Evolutionary conservation across 2,113 vertebrate species (phyloP).

Genomic region (Suricata suricatta): DNA sequence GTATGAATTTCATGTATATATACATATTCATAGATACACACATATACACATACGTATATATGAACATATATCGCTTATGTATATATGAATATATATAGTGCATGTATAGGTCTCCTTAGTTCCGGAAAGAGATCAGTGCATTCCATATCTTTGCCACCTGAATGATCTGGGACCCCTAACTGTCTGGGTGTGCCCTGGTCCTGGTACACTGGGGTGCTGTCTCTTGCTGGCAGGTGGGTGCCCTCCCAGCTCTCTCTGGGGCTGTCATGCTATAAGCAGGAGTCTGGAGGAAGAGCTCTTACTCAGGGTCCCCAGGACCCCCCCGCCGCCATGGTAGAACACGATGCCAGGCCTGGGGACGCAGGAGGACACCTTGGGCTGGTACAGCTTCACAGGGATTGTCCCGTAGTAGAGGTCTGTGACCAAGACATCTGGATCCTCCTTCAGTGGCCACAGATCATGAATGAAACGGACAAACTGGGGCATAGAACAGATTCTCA

Average conservation of each 20-base stretch:
- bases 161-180: not conserved
- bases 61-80: not conserved
- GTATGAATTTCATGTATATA: not conserved
- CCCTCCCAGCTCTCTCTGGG: no score
- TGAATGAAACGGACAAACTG: slow-evolving; percentile 83
- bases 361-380: slow-evolving; percentile 79
- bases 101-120: not conserved
- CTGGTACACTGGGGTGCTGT: no score
- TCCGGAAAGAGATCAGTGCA: not conserved
- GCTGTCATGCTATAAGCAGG: fast-evolving
- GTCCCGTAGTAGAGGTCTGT: slow-evolving; percentile 84
- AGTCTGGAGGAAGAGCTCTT: slow-evolving; percentile 57
- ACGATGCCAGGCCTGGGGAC: slow-evolving; percentile 85
- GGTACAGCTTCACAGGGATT: slow-evolving; percentile 89
- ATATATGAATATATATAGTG: not conserved
- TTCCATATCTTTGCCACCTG: not conserved
- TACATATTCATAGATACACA: not conserved
- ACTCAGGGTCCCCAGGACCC: slow-evolving; percentile 88
- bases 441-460: slow-evolving; percentile 36
- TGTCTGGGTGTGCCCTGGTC: no score
- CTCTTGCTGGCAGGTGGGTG: not conserved
- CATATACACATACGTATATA: not conserved
- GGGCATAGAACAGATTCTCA: slow-evolving; percentile 86
- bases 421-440: slow-evolving; percentile 82
- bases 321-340: slow-evolving; percentile 91